A percentile compares a stretch with the other conserved stretches of the same genome.
Conservation (phyloP, 1,140 invertebrate genomes). For the Homarus americanus region DNA sequence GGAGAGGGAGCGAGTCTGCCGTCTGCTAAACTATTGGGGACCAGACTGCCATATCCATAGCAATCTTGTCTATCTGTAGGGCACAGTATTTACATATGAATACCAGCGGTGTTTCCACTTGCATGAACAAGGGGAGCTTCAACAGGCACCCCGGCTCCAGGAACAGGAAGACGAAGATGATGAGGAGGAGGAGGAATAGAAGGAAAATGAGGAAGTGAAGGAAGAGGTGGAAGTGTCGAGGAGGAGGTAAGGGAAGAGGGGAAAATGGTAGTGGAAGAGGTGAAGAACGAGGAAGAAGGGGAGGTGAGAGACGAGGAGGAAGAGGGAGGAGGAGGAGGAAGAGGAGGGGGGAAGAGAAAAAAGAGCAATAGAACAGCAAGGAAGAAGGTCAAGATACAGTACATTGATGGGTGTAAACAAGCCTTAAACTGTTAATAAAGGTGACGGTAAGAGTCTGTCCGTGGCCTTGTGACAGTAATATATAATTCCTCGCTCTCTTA, state of each 20-base stretch:
- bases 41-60: neutral
- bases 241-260: neutral
- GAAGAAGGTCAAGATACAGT: neutral
- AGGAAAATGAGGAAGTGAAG: neutral
- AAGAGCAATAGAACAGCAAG: neutral
- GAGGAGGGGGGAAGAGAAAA: neutral
- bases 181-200: neutral
- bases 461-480: too few species aligned
- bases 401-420: too few species aligned
- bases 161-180: neutral
- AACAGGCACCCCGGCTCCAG: neutral
- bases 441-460: too few species aligned
- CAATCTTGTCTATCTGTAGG: constrained; percentile 17
- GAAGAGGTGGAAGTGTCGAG: neutral
- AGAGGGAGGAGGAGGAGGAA: neutral
- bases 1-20: neutral
- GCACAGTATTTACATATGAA: constrained; percentile 17
- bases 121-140: neutral
- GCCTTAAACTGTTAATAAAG: too few species aligned
- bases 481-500: too few species aligned
- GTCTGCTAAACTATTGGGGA: neutral
- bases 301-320: neutral
- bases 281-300: neutral
- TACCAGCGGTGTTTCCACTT: neutral
- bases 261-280: neutral